phyloP scores from a whole-genome alignment of 2,113 vertebrate genomes.

The Hippopotamus amphibius region DNA sequence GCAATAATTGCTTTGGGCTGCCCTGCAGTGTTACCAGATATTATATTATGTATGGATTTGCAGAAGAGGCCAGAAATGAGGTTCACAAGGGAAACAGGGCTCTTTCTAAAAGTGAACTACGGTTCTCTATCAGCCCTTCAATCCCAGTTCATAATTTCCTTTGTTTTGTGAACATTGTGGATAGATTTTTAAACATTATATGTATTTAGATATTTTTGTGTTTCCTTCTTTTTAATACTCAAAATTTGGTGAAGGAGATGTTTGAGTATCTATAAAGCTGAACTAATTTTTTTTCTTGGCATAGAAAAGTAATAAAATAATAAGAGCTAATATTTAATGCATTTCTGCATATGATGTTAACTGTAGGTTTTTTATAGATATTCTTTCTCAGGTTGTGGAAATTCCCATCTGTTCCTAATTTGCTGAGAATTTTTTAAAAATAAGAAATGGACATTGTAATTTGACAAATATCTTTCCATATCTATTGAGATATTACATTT shows the following conservation, averaged over 20 bases:
- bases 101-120: background rate
- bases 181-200: background rate
- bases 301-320: conserved; percentile 15
- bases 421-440: background rate
- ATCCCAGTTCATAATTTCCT: background rate
- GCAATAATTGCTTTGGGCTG: conserved; percentile 47
- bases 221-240: background rate
- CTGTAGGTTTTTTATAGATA: background rate
- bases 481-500: background rate
- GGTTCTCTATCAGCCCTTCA: background rate
- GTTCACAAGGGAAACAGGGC: background rate
- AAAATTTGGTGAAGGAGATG: background rate
- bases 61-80: background rate
- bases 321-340: background rate
- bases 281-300: background rate
- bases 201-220: background rate
- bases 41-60: background rate
- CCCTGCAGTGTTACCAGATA: background rate
- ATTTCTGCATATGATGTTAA: background rate
- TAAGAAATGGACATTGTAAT: conserved; percentile 1
- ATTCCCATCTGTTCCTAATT: background rate
- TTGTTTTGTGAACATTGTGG: background rate
- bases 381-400: background rate
- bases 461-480: background rate
- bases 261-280: background rate